Percentiles rank a stretch among this genome's conserved stretches.
These are phyloP conservation scores for Lithobius niger DNA, from an alignment of 1,140 invertebrate genomes.

Conservation along the genomic window DNA sequence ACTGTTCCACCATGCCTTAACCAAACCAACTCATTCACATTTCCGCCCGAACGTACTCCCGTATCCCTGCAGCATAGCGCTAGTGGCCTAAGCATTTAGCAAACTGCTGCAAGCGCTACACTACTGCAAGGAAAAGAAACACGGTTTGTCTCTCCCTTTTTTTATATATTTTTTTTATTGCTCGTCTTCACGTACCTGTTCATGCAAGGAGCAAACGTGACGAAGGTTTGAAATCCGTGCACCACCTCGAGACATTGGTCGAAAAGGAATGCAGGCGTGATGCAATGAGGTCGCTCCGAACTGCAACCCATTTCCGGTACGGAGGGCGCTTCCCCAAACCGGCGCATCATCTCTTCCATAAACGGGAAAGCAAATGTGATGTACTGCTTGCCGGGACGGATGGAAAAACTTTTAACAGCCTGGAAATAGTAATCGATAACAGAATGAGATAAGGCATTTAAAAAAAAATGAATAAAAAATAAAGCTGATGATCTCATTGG, in stretches of 20 bases:
- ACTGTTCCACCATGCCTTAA: no score
- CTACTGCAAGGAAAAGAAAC: no score
- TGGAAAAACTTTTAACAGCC: conserved; percentile 23
- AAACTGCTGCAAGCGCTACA: no score
- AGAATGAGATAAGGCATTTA: background rate
- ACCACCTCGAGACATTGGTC: conserved; percentile 20
- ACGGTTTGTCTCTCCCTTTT: no score
- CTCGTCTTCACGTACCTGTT: conserved; percentile 13
- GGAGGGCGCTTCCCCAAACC: conserved; percentile 12
- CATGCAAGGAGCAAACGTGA: conserved; percentile 17
- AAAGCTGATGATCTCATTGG: background rate
- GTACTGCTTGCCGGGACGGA: conserved; percentile 19
- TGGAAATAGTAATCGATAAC: conserved; percentile 6
- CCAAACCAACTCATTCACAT: no score
- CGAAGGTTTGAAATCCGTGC: conserved; percentile 21
- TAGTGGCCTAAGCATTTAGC: no score
- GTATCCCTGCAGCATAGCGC: no score
- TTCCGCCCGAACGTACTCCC: no score
- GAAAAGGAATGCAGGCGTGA: conserved; percentile 17
- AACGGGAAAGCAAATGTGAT: conserved; percentile 22
- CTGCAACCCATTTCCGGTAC: background rate
- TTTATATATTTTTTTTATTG: no score
- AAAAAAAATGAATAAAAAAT: background rate
- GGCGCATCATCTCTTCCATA: conserved; percentile 19
- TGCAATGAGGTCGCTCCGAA: background rate